Conservation (phyloP, 2,797 vertebrate species). For the Lemur catta region DNA sequence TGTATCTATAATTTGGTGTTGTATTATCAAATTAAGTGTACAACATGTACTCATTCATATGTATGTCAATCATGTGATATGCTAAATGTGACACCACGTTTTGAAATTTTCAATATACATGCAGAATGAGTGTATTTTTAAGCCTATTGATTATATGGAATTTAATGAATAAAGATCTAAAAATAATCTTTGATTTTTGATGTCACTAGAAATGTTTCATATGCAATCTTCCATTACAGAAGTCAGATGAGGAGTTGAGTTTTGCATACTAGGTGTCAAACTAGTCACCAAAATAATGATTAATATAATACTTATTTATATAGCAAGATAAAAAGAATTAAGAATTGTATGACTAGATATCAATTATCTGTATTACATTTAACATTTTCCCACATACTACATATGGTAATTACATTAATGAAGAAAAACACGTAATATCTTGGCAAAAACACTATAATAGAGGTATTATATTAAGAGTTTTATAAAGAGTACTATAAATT, state of each 20-base stretch:
- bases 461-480: conserved; percentile 13
- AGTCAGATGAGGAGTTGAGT: background rate
- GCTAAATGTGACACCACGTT: background rate
- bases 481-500: background rate
- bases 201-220: conserved; percentile 4
- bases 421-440: background rate
- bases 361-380: background rate
- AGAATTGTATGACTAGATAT: background rate
- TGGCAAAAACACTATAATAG: background rate
- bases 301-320: background rate
- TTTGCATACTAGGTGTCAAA: background rate
- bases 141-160: background rate
- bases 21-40: background rate
- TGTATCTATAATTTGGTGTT: background rate
- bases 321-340: conserved; percentile 14
- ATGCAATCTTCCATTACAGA: background rate
- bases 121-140: background rate
- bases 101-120: background rate
- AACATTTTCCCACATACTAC: background rate
- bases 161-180: background rate
- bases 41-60: background rate
- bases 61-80: background rate
- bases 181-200: background rate
- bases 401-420: background rate
- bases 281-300: background rate